Evolutionary conservation across 1,140 invertebrate species (phyloP).

Genomic region (Drosophila erecta): DNA sequence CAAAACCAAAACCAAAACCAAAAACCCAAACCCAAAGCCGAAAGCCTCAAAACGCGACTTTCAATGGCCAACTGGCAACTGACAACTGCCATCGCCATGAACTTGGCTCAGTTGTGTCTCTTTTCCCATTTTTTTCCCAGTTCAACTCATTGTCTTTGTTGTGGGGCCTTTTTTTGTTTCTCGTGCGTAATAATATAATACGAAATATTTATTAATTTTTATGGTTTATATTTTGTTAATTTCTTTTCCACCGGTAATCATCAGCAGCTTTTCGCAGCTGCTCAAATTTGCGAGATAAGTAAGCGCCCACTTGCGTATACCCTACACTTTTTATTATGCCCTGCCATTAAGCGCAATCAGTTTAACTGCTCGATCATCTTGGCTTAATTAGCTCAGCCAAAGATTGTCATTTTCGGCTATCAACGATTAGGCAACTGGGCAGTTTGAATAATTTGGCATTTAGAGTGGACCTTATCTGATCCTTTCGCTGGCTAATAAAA

Average conservation of each 20-base stretch:
- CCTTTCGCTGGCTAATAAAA: slow-evolving; percentile 55
- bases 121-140: slow-evolving; percentile 45
- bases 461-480: slow-evolving; percentile 58
- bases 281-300: slow-evolving; percentile 8
- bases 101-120: slow-evolving; percentile 49
- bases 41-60: slow-evolving; percentile 33
- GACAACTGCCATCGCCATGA: slow-evolving; percentile 58
- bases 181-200: slow-evolving; percentile 71
- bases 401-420: slow-evolving; percentile 9
- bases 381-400: slow-evolving; percentile 20
- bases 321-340: slow-evolving; percentile 17
- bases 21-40: slow-evolving; percentile 11
- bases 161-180: slow-evolving; percentile 40
- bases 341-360: background rate
- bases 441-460: slow-evolving; percentile 51
- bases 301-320: slow-evolving; percentile 34
- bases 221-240: slow-evolving; percentile 72
- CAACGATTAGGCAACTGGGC: slow-evolving; percentile 35
- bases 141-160: slow-evolving; percentile 64
- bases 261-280: slow-evolving; percentile 53
- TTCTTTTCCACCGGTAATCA: slow-evolving; percentile 44
- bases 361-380: slow-evolving; percentile 2
- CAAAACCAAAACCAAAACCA: slow-evolving; percentile 10
- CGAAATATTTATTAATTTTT: slow-evolving; percentile 77
- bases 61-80: slow-evolving; percentile 51